phyloP scores from a whole-genome alignment of 2,113 vertebrate genomes.

The Carassius gibelio region DNA sequence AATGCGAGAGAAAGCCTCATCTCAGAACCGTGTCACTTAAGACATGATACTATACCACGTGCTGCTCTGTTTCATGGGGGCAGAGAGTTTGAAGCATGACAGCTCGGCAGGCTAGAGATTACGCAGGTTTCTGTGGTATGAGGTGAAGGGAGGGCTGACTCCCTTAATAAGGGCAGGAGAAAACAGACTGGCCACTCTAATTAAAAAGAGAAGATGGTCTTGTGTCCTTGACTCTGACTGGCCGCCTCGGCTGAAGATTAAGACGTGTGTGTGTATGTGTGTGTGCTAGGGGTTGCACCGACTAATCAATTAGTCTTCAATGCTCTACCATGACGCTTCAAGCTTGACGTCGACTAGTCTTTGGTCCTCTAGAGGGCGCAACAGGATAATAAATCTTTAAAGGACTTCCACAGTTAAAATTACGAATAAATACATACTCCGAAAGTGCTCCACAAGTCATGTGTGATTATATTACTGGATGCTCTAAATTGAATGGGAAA shows the following conservation, averaged over 20 bases:
- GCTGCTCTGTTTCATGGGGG: conserved; percentile 63
- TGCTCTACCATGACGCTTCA: too few relatives aligned
- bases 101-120: conserved; percentile 62
- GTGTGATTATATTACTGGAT: too few relatives aligned
- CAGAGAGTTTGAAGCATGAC: conserved; percentile 54
- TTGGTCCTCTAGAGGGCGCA: too few relatives aligned
- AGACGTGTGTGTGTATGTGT: conserved; percentile 1
- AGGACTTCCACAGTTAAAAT: too few relatives aligned
- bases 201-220: conserved; percentile 50
- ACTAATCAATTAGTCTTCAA: too few relatives aligned
- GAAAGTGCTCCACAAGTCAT: too few relatives aligned
- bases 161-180: conserved; percentile 46
- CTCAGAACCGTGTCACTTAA: conserved; percentile 65
- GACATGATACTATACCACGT: conserved; percentile 69
- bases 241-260: conserved; percentile 39
- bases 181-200: conserved; percentile 45
- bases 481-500: too few relatives aligned
- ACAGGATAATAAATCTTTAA: too few relatives aligned
- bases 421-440: too few relatives aligned
- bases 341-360: too few relatives aligned
- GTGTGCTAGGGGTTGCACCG: too few relatives aligned
- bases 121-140: conserved; percentile 53
- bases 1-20: conserved; percentile 12
- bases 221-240: conserved; percentile 38
- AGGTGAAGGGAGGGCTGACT: conserved; percentile 34